phyloP scores from a whole-genome alignment of 2,888 invertebrate genomes.

The Eudasyphora cyanicolor region DNA sequence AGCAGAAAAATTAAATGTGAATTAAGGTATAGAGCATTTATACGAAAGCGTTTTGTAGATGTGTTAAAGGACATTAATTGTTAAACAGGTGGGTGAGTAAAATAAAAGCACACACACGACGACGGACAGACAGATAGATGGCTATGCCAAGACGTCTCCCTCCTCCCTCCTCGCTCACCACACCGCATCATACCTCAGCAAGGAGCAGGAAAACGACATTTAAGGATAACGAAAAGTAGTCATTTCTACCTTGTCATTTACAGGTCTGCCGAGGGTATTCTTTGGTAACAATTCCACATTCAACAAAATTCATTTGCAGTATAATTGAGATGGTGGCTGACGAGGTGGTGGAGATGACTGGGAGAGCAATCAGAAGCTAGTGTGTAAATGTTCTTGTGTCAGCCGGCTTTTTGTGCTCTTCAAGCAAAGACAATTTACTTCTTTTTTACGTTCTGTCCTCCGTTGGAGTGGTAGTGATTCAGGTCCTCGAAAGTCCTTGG shows the following conservation, averaged over 20 bases:
- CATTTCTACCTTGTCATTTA: constrained; percentile 60
- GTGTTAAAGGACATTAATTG: constrained; percentile 56
- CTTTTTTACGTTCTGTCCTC: constrained; percentile 10
- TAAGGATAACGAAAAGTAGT: constrained; percentile 22
- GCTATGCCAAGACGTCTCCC: background rate
- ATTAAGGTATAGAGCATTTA: constrained; percentile 49
- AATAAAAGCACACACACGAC: background rate
- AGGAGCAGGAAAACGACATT: background rate
- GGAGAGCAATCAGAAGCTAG: background rate
- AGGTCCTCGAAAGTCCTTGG: too few species aligned
- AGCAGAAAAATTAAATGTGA: constrained; percentile 57
- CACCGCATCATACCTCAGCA: too few species aligned
- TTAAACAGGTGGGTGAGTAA: constrained; percentile 63
- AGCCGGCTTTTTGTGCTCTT: too few species aligned
- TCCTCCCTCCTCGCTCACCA: background rate
- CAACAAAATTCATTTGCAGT: background rate
- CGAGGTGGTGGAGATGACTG: background rate
- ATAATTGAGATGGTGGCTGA: background rate
- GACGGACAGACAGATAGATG: background rate
- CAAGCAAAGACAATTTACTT: constrained; percentile 59
- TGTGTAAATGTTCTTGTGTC: constrained; percentile 2
- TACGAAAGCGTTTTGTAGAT: constrained; percentile 24
- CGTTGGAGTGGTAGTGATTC: too few species aligned
- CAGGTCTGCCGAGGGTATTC: constrained; percentile 41
- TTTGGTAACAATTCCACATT: background rate